Base-by-base conservation (phyloP, 2,113 vertebrate genomes). In the Corvus cornix region DNA sequence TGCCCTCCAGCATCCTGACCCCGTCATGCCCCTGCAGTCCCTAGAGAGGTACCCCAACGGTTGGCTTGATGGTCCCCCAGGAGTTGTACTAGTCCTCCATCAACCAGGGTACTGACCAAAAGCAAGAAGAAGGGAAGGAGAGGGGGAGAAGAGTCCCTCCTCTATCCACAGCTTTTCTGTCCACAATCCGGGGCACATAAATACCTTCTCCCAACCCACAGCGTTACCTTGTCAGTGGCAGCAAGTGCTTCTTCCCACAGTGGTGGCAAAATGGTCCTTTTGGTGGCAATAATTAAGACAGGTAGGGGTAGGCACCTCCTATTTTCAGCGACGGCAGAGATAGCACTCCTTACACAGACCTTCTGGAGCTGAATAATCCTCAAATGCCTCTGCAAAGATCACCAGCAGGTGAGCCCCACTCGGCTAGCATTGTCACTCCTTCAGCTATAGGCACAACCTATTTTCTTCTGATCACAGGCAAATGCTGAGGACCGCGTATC, bases 321-420 rank as follows among this genome's bases (percentile, higher is more conserved):
- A 58, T 96, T 94, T 95, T 93, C 87, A 80, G 74, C 82, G 59
- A 53, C 74, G 4, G 79, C 82, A 81, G 60, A 67, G 85, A 90
- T 20, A 87, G 73, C 92, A 78, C 89, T 92, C 85, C 64, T 93
- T 20, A 5, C 90, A 88, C 83, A 88, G 95, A 95, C 60, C 85
- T 93, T 94, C 82, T 67, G 85, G 73, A 93, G 85, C 92, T 86
- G 82, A 89, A 96, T 94, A 96, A 97, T 94, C 96, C 93, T 92
- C 93, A 90, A 96, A 95, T 97, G 93, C 95, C 95, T 94, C 95
- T 95, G 93, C 93, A 94, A 95, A 96, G 85, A 94, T 93, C 92
- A 92, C 93, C 95, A 92, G 93, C 95, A 95, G 95, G 96, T 95
- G 95, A 97, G 91, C 76, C n/a, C n/a, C 68, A 17, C 82, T 84